Evolutionary conservation across 2,113 vertebrate genomes (phyloP).

Genomic region (Platycercus adscitus): DNA sequence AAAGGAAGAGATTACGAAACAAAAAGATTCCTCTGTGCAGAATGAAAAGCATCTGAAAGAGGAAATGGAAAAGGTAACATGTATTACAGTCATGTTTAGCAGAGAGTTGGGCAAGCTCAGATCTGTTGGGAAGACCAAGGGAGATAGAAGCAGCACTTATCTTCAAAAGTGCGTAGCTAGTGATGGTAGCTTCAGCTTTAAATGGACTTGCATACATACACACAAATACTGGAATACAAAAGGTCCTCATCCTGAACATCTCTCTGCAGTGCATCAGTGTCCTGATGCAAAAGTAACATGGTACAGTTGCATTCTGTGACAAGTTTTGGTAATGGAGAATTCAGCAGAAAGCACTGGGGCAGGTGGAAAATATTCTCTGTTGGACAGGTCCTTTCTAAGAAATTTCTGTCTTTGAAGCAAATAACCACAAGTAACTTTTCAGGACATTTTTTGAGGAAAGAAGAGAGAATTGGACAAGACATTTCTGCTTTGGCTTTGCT

Average conservation of each 20-base stretch:
- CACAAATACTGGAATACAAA: neutral
- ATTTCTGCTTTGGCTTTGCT: neutral
- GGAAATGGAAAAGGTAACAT: conserved; percentile 67
- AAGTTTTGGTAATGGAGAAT: neutral
- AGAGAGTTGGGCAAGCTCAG: neutral
- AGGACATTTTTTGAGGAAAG: neutral
- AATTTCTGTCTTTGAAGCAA: neutral
- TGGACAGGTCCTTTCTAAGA: neutral
- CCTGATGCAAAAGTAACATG: fast-evolving
- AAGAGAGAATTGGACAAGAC: neutral
- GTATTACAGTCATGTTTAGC: neutral
- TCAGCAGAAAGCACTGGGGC: neutral
- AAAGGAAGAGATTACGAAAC: conserved; percentile 68
- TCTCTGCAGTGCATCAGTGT: neutral
- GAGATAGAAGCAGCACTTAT: neutral
- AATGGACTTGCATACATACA: neutral
- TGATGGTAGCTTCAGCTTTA: neutral
- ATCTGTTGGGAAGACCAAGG: neutral
- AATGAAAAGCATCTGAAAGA: conserved; percentile 62
- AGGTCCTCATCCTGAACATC: neutral
- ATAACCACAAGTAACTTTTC: neutral
- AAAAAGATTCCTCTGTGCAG: conserved; percentile 58
- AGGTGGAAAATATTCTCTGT: neutral
- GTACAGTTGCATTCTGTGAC: neutral
- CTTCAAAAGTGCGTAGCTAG: neutral